Conservation (phyloP, 64 coral and sea anemone genomes). For the Stylophora pistillata region DNA sequence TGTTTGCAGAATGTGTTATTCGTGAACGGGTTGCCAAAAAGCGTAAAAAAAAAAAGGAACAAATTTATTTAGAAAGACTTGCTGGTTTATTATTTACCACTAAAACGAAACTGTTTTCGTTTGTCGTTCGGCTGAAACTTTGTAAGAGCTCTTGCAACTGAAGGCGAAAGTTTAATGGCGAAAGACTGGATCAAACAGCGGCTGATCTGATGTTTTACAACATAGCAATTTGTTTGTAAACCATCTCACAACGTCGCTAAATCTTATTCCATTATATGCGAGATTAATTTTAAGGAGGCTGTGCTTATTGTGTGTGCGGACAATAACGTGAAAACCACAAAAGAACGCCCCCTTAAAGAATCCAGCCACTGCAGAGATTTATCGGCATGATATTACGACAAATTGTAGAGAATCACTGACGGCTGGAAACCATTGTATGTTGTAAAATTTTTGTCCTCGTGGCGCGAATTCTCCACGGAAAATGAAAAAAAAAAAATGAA, state of each 20-base stretch:
- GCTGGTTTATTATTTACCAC: not conserved
- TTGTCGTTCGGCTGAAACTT: not conserved
- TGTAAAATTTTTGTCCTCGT: not conserved
- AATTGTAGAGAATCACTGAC: not conserved
- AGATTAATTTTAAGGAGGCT: not conserved
- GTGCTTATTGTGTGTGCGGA: not conserved
- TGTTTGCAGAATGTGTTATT: not conserved
- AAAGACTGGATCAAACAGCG: not conserved
- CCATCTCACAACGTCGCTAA: not conserved
- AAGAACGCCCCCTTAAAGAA: not conserved
- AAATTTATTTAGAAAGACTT: not conserved
- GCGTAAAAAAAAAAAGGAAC: not conserved
- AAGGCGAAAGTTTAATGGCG: not conserved
- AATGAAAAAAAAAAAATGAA: too few species aligned
- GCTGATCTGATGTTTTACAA: not conserved
- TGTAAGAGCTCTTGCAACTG: not conserved
- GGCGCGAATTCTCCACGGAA: not conserved
- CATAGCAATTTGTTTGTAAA: not conserved
- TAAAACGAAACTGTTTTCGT: not conserved
- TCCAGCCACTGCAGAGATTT: not conserved
- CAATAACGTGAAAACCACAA: not conserved
- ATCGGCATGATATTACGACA: not conserved
- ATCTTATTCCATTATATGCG: not conserved
- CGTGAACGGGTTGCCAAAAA: not conserved
- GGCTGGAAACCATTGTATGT: not conserved